Evolutionary conservation across 2,888 invertebrate species (phyloP), one percentile per base, ranked within the genome.

Genomic region (Agriopis leucophaearia): DNA sequence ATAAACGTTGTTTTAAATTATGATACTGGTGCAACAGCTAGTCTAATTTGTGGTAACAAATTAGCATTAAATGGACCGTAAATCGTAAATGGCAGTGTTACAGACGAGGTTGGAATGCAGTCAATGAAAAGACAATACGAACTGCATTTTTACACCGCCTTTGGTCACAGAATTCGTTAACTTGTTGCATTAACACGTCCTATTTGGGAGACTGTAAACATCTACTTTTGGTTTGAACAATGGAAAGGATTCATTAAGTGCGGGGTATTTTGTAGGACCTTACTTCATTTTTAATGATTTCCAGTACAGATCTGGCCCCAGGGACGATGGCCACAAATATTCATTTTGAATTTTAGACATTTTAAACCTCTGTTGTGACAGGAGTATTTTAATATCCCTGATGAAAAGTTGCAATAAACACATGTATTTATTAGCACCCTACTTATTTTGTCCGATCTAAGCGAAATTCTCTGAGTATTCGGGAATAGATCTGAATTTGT

Each of bases 111-210:
- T 42, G 69, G 73, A 73, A 74, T 73, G 73, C 63, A 65, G 70
- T 71, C 64, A 65, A 71, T 74, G 70, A 71, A 59, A 65, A 72
- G 62, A 71, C 71, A 74, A 71, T 68, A 56, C 52, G 55, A 18
- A 51, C 63, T 72, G 74, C 75, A 73, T 74, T 55, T 77, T 73
- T 69, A 73, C 74, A 69, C 80, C 69, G 69, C 72, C 71, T 79
- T 78, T 77, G 81, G 79, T 71, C 78, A 78, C 75, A 74, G 76
- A 79, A 78, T 81, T 77, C 75, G 77, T 79, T 74, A 78, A 77
- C 76, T 78, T 71, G 74, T 67, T 56, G 69, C 76, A 85, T 85
- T 85, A 82, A 76, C 85, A 77, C 82, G 69, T 72, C 84, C 78
- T 75, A 79, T 79, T 83, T 72, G 52, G 78, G 79, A 55, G 51